Base-by-base conservation (phyloP, 2,113 vertebrate species). In the Patagioenas fasciata region DNA sequence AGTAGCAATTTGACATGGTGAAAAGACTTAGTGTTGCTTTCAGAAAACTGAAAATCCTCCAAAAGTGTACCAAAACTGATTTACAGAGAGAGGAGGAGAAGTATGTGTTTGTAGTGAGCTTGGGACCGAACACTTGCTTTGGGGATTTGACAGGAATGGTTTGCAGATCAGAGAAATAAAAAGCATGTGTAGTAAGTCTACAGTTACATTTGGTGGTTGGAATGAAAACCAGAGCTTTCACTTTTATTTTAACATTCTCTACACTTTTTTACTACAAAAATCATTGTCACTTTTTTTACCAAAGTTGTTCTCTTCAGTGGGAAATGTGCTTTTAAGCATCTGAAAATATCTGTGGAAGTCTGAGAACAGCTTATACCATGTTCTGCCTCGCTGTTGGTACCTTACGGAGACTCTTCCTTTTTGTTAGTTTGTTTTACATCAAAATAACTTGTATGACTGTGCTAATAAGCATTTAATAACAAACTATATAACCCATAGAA, bases 151-250 rank as follows among this genome's bases (percentile, higher is more conserved):
- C 88, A 89, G 79, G 94, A 97, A 97, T 96, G 74, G 91, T 95
- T 97, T 97, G 86, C 91, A 96, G 94, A 96, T 91, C 95, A 96
- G 90, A 97, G 73, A 97, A 98, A 98, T 97, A 95, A 95, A 92
- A 98, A 97, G 93, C 97, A 97, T 96, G 67, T 98, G 97, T 96
- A 95, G 69, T 84, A 80, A 89, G 69, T 91, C 85, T 97, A 92
- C 38, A 75, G 83, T 97, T 97, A 95, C 84, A 87, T 92, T 96
- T 91, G 72, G 90, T 96, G 79, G 74, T 44, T 96, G 82, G 83
- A 97, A 96, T 91, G 82, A 94, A 97, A 97, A 95, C 40, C 92
- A 96, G 86, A 89, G 65, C 48, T 88, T 95, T 34, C 94, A 50
- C 50, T 95, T 86, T 94, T 95, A 54, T 70, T 96, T 95, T 87